A percentile compares a stretch with the other conserved stretches of the same genome.
phyloP scores from a whole-genome alignment of 2,113 vertebrate genomes.

The Macrotus californicus region DNA sequence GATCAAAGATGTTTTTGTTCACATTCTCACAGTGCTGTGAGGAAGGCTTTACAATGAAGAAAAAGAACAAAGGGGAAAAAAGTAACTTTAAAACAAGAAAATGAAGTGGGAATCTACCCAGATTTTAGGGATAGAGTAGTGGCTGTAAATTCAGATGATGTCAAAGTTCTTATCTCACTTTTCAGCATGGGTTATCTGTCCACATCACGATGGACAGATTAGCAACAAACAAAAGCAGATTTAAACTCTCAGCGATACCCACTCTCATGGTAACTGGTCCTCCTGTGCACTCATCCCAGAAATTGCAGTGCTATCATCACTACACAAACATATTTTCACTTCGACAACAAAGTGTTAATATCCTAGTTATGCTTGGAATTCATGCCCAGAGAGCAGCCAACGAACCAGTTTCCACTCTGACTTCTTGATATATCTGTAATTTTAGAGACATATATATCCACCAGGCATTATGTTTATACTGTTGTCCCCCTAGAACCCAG shows the following conservation, averaged over 20 bases:
- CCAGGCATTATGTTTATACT: constrained; percentile 8
- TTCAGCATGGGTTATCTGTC: constrained; percentile 49
- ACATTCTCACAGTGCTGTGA: neutral
- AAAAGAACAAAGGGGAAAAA: neutral
- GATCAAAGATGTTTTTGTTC: neutral
- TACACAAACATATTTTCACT: constrained; percentile 56
- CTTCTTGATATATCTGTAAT: constrained; percentile 20
- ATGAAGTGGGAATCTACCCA: neutral
- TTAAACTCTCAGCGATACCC: constrained; percentile 28
- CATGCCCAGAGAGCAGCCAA: constrained; percentile 22
- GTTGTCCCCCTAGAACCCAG: neutral
- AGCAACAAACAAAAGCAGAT: constrained; percentile 50
- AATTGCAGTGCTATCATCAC: constrained; percentile 27
- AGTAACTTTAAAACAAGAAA: constrained; percentile 22
- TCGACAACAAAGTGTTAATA: constrained; percentile 33
- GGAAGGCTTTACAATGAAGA: neutral
- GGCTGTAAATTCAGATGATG: constrained; percentile 39
- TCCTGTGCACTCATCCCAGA: constrained; percentile 60
- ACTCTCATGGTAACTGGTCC: constrained; percentile 46
- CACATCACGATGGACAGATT: constrained; percentile 21
- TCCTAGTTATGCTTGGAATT: constrained; percentile 31
- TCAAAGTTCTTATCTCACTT: constrained; percentile 42
- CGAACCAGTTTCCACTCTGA: constrained; percentile 18
- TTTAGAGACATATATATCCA: constrained; percentile 52
- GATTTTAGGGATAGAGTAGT: neutral